Base-by-base conservation (phyloP, 2,113 vertebrate species). In the Scatophagus argus region DNA sequence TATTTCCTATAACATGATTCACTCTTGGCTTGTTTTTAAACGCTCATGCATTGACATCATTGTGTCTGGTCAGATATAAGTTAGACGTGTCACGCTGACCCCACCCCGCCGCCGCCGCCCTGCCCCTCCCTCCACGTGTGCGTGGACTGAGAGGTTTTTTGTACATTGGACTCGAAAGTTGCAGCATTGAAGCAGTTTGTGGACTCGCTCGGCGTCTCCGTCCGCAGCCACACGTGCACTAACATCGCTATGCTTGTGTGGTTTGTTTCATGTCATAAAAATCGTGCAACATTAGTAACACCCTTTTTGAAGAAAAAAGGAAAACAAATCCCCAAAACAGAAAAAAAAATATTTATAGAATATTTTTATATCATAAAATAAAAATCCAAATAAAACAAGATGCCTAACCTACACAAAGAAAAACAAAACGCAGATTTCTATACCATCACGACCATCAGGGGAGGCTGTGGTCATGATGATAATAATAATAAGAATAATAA, bases 271-370 rank as follows among this genome's bases (percentile, higher is more conserved):
- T 71, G 62, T 81, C 82, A 88, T 88, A 94, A 82, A 94, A 88
- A 90, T 91, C 94, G 95, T 96, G 96, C 95, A 96, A 96, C 92
- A 93, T 93, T 90, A 95, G 93, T 94, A 94, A 96, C 93, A 95
- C 93, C 94, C 95, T 92, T 91, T 90, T 71, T 51, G 76, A 92
- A 89, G 81, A 89, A 90, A 81, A 89, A 76, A 81, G 3, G 63
- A 89, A 93, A 94, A 92, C 89, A 90, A 93, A 91, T 79, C 79
- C 85, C 84, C 88, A 67, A 84, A 86, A 93, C 7, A 71, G 23
- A 76, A 55, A 93, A 90, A 82, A 85, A 86, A 94, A 95, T 93
- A 94, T 93, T 93, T 92, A 95, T 93, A 90, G 82, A 92, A 93
- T 94, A 91, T 94, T 91, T 92, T 91, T 87, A 96, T 92, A 74